Evolutionary conservation across 1,140 invertebrate species (phyloP).

Genomic region (Geopemphigus sp.): DNA sequence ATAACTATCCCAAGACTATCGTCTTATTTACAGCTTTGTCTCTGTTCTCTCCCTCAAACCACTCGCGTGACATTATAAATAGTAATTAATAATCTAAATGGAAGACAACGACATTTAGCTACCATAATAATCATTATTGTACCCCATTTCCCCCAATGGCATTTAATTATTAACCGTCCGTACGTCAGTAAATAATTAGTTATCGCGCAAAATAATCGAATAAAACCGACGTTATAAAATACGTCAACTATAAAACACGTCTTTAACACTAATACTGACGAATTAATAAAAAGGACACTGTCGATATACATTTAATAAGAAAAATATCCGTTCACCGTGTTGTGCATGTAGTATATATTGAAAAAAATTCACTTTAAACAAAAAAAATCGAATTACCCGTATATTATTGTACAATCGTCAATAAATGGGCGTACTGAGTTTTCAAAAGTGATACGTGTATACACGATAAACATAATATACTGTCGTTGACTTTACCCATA

Average conservation of each 20-base stretch:
- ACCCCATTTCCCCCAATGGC: not conserved
- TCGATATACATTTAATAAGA: not conserved
- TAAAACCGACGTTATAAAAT: too few relatives aligned
- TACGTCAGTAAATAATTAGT: not conserved
- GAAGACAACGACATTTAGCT: slow-evolving; percentile 27
- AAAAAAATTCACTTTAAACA: not conserved
- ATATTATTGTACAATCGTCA: too few relatives aligned
- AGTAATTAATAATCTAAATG: slow-evolving; percentile 32
- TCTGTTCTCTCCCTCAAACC: not conserved
- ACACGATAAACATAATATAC: too few relatives aligned
- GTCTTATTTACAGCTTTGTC: slow-evolving; percentile 10
- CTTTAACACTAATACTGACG: too few relatives aligned
- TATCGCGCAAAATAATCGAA: not conserved
- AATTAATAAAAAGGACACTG: not conserved
- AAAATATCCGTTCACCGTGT: not conserved
- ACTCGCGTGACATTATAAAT: slow-evolving; percentile 6
- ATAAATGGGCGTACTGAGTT: too few relatives aligned
- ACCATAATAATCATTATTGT: slow-evolving; percentile 8
- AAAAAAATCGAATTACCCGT: not conserved
- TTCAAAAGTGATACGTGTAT: too few relatives aligned
- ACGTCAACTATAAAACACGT: too few relatives aligned
- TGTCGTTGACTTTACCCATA: too few relatives aligned
- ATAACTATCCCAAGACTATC: not conserved
- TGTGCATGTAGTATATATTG: not conserved
- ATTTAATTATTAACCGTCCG: not conserved